Evolutionary conservation across 2,113 vertebrate species (phyloP).

Genomic region (Psephotus haematonotus): DNA sequence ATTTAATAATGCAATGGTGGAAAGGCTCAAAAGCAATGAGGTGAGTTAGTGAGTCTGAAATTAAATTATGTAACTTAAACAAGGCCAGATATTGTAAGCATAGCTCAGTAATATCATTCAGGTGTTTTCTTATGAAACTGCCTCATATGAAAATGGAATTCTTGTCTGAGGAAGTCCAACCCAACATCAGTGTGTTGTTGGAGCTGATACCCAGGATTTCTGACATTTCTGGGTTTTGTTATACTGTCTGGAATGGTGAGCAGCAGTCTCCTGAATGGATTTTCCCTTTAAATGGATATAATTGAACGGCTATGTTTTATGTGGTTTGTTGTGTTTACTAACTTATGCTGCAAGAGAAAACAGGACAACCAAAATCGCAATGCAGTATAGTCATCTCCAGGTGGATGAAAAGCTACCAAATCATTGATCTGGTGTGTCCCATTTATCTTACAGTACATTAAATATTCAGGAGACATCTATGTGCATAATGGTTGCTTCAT

Average conservation of each 20-base stretch:
- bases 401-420: background rate
- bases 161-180: background rate
- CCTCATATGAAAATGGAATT: background rate
- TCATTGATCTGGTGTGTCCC: background rate
- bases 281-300: background rate
- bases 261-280: background rate
- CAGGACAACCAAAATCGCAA: background rate
- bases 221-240: background rate
- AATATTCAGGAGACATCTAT: background rate
- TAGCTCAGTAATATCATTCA: background rate
- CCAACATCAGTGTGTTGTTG: background rate
- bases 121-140: background rate
- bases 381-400: background rate
- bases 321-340: background rate
- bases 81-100: background rate
- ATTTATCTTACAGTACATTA: rapidly evolving
- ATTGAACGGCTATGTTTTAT: background rate
- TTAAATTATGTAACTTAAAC: background rate
- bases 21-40: background rate
- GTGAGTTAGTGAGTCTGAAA: background rate
- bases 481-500: background rate
- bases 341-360: background rate
- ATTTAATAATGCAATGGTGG: background rate
- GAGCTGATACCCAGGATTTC: background rate
- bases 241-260: background rate